Evolutionary conservation across 2,797 vertebrate species (phyloP), one percentile per base, ranked within the genome.

Genomic region (Coreius guichenoti): DNA sequence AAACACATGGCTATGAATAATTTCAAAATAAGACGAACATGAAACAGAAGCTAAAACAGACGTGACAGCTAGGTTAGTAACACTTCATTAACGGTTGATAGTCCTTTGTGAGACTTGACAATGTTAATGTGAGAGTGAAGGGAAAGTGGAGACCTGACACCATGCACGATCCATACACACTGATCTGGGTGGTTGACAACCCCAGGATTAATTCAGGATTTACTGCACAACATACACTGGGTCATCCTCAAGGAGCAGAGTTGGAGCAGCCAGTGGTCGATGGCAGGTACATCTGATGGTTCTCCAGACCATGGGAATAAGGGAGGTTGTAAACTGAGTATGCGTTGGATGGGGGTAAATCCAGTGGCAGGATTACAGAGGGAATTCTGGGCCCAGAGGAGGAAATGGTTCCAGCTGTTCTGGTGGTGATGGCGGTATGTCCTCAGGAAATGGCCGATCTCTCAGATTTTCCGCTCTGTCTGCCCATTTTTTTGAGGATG

Each of bases 401-500:
- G 56, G 12, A 58, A 58, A 58, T 58, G 56, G 9, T 58, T 58
- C 56, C 56, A 58, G 23, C 23, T 58, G 11, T n/a, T 58, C 9
- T n/a, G 23, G 23, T 58, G 56, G 23, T n/a, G 56, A 58, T 58
- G 23, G 23, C 56, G 1, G 9, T n/a, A 12, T 58, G 11, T n/a
- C 56, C 23, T 58, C 56, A 58, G 56, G 56, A 58, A 58, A 58
- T 58, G 56, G 9, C 11, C 4, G 4, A n/a, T n/a, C 56, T 12
- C 56, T n/a, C 4, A 1, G 23, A 58, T 0, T n/a, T n/a, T 58
- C 1, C 11, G 11, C n/a, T n/a, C 56, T 0, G 1, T 58, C 23
- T n/a, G 9, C 54, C 8, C 9, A 23, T 56, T 56, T 23, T 56
- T 23, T 56, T 58, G 3, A 58, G 9, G 23, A n/a, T 58, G 21